These are phyloP conservation scores for Proisotoma minuta DNA, from an alignment of 2,888 invertebrate species.

Conservation along the genomic window DNA sequence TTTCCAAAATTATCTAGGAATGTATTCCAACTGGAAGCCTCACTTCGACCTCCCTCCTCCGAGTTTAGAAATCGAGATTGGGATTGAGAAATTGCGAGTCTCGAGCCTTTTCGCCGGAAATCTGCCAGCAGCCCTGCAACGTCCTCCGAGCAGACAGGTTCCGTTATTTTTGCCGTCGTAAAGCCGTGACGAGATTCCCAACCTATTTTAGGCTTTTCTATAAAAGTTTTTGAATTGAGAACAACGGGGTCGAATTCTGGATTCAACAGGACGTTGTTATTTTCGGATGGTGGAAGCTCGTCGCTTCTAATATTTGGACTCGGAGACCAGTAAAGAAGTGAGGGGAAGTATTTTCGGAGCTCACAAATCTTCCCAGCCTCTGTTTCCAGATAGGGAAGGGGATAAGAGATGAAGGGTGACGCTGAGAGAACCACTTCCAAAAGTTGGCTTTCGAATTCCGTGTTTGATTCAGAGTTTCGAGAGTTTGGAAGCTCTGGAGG, in stretches of 20 bases:
- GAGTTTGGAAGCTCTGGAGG: conserved; percentile 54
- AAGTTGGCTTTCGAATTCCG: conserved; percentile 52
- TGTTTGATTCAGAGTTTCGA: conserved; percentile 30
- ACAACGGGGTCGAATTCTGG: conserved; percentile 18
- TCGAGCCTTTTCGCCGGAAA: conserved; percentile 80
- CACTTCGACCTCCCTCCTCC: conserved; percentile 44
- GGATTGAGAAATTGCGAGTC: conserved; percentile 48
- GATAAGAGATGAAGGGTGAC: conserved; percentile 79
- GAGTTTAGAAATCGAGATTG: conserved; percentile 15
- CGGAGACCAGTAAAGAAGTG: conserved; percentile 66
- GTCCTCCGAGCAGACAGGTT: conserved; percentile 61
- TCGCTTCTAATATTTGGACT: conserved; percentile 23
- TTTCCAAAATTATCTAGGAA: conserved; percentile 33
- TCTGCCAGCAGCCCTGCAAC: conserved; percentile 64
- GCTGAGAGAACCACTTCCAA: conserved; percentile 71
- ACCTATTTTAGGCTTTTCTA: conserved; percentile 29
- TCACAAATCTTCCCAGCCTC: conserved; percentile 72
- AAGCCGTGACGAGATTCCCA: conserved; percentile 63
- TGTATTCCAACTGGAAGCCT: conserved; percentile 37
- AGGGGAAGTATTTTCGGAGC: conserved; percentile 67
- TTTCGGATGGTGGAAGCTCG: not conserved
- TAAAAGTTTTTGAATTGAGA: conserved; percentile 29
- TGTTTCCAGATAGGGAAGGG: conserved; percentile 82
- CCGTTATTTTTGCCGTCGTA: conserved; percentile 64
- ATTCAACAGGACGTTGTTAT: conserved; percentile 18